A percentile compares a stretch with the other conserved stretches of the same genome.
These are phyloP conservation scores for Hybognathus amarus DNA, from an alignment of 2,797 vertebrate genomes.

Conservation along the genomic window DNA sequence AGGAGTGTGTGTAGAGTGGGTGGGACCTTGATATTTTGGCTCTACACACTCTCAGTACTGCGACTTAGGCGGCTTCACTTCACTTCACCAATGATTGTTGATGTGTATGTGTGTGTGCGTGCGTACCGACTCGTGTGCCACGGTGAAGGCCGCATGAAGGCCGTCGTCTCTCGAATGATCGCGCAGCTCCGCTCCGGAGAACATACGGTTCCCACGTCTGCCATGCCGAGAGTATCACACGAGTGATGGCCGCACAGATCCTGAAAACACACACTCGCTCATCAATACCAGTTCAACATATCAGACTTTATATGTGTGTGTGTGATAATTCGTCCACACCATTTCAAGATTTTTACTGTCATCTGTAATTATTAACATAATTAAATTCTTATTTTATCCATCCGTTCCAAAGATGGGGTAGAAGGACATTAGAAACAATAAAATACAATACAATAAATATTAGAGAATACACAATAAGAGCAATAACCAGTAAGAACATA, in stretches of 20 bases:
- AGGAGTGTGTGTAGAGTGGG: no score
- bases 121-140: slow-evolving; percentile 95
- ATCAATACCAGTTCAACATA: background rate
- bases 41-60: no score
- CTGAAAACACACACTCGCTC: slow-evolving; percentile 70
- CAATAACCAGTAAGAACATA: no score
- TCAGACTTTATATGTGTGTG: background rate
- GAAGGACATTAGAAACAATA: no score
- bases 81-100: background rate
- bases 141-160: slow-evolving; percentile 96
- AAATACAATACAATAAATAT: no score
- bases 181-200: slow-evolving; percentile 97
- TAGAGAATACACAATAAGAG: no score
- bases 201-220: slow-evolving; percentile 98
- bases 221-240: slow-evolving; percentile 99
- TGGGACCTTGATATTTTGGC: no score
- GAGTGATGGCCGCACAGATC: slow-evolving; percentile 99
- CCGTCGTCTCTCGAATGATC: slow-evolving; percentile 98
- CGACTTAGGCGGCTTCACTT: no score
- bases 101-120: background rate
- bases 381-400: no score
- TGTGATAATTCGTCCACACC: background rate
- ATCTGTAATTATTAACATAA: no score
- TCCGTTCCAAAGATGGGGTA: no score
- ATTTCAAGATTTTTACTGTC: no score